These are phyloP conservation scores for Cyprinodon variegatus DNA, from an alignment of 2,113 vertebrate genomes.

Conservation along the genomic window DNA sequence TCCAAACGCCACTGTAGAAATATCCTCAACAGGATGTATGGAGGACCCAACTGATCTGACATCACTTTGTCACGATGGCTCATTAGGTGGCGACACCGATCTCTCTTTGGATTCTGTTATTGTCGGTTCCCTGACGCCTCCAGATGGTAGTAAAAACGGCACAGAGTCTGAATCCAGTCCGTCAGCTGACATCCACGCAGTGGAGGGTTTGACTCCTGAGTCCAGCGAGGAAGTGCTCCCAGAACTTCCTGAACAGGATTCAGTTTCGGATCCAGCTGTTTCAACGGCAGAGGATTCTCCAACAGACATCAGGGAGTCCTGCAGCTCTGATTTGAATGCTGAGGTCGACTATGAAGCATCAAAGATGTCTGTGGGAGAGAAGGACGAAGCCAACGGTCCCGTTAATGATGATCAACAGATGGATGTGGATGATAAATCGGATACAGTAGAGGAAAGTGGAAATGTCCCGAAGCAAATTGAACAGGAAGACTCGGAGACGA, in stretches of 20 bases:
- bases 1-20: neutral
- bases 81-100: slow-evolving; percentile 9
- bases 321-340: slow-evolving; percentile 9
- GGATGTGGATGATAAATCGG: slow-evolving; percentile 26
- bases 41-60: slow-evolving; percentile 9
- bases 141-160: slow-evolving; percentile 19
- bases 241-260: slow-evolving; percentile 37
- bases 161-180: slow-evolving; percentile 35
- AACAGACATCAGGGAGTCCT: neutral
- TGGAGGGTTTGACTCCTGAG: slow-evolving; percentile 38
- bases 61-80: neutral
- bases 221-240: slow-evolving; percentile 9
- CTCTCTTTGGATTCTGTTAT: slow-evolving; percentile 11
- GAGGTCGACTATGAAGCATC: slow-evolving; percentile 9
- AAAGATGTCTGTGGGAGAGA: slow-evolving; percentile 9
- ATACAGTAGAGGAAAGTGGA: slow-evolving; percentile 5
- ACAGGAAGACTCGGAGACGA: slow-evolving; percentile 10
- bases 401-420: slow-evolving; percentile 8
- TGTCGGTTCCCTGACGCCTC: neutral
- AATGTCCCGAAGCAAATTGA: slow-evolving; percentile 3
- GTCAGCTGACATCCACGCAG: slow-evolving; percentile 25
- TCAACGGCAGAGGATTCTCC: slow-evolving; percentile 1
- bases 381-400: neutral
- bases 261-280: neutral
- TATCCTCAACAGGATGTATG: neutral